These are phyloP conservation scores for Andrena minutula DNA, from an alignment of 2,888 invertebrate genomes.

Conservation along the genomic window DNA sequence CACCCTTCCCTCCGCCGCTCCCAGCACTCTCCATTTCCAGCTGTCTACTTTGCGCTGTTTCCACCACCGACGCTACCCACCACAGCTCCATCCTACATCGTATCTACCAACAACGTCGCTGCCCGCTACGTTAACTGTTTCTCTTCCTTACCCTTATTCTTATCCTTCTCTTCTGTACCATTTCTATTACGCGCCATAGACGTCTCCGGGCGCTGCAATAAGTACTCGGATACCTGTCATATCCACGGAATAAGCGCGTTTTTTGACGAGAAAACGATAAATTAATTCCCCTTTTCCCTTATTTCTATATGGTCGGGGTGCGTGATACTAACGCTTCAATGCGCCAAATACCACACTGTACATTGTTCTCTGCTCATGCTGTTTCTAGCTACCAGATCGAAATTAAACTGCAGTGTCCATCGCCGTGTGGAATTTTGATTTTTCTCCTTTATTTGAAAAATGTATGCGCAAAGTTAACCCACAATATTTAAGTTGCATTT, in stretches of 20 bases:
- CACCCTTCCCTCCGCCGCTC: constrained; percentile 14
- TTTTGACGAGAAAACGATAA: constrained; percentile 4
- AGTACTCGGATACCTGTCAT: neutral
- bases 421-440: too few species aligned
- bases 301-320: too few species aligned
- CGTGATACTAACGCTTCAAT: too few species aligned
- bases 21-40: constrained; percentile 5
- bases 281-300: too few species aligned
- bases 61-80: constrained; percentile 62
- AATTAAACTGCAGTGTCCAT: too few species aligned
- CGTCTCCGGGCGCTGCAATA: constrained; percentile 14
- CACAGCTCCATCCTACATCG: constrained; percentile 54
- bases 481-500: too few species aligned
- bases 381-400: too few species aligned
- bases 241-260: neutral
- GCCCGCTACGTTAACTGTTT: constrained; percentile 37
- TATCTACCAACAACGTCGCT: constrained; percentile 48
- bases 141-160: neutral
- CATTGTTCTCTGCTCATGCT: too few species aligned
- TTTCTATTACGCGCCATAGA: neutral
- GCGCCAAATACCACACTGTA: too few species aligned
- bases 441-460: too few species aligned
- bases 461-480: too few species aligned
- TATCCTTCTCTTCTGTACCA: neutral
- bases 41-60: constrained; percentile 35